Base-by-base conservation (phyloP, 30 jellyfish, hydroid and myxozoan genomes). In the Mastigias papua region DNA sequence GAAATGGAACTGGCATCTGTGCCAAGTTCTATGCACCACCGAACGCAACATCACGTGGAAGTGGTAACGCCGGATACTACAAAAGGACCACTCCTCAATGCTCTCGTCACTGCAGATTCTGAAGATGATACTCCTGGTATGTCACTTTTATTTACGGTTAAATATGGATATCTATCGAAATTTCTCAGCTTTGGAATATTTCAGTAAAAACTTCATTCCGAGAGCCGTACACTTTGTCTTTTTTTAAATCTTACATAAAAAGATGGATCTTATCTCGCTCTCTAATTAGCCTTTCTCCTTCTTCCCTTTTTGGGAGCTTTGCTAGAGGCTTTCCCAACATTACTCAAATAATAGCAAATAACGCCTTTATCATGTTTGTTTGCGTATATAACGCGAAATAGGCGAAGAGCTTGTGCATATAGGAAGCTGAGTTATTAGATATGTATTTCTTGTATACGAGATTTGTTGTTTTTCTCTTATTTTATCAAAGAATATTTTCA, bases 1-100 rank as follows among this genome's bases (percentile, higher is more conserved):
- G 96, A 93, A 76, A 54, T 77, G 77, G 97, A 89, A 49, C 88
- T 93, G 22, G 98, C 90, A 1, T 63, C 91, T 13, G 79, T 78
- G 6, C 97, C 97, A 29, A 67, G 27, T 10, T 78, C 92, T 5
- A 37, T 86, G 30, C 94, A 74, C 71, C 92, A 83, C 58, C 79
- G 54, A 4, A 61, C 30, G 22, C 92, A 83, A 26, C 92, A 33
- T 22, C 86, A 26, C 1, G 21, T 83, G 61, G 51, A 48, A 23
- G 33, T 83, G 23, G 80, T 49, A 25, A 42, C 69, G 23, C 89
- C 96, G 34, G 86, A 62, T 35, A 30, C 82, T 15, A 69, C 85
- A 73, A 65, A 84, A 72, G 81, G 66, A 62, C 89, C 89, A 25
- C 65, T 78, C 51, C 33, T 91, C 65, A 74, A 82, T 26, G 79